phyloP scores from a whole-genome alignment of 1,140 invertebrate genomes.

The Mycetomoellerius zeteki region DNA sequence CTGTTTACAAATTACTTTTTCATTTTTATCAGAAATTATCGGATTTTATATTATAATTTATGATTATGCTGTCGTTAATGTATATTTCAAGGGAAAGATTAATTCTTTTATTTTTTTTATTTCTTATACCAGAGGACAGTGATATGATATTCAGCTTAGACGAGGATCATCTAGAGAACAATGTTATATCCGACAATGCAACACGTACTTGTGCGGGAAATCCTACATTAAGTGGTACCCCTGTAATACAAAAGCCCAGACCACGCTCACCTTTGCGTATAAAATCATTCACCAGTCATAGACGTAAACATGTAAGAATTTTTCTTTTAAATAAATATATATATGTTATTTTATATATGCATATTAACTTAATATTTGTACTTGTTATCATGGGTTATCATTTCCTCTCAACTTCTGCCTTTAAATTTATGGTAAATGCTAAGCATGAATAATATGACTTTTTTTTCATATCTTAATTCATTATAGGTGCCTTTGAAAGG shows the following conservation, averaged over 20 bases:
- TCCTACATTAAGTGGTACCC: constrained; percentile 58
- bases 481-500: constrained; percentile 89
- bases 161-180: constrained; percentile 87
- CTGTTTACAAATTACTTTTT: constrained; percentile 10
- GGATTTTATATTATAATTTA: background rate
- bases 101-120: constrained; percentile 23
- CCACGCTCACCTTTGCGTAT: constrained; percentile 82
- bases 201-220: constrained; percentile 55
- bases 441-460: background rate
- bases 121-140: constrained; percentile 80
- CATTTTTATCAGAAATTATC: constrained; percentile 26
- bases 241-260: constrained; percentile 77
- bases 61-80: background rate
- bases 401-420: background rate
- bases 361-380: background rate
- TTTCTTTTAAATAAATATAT: background rate
- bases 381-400: background rate
- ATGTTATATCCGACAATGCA: constrained; percentile 57
- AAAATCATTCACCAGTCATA: constrained; percentile 76
- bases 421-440: background rate
- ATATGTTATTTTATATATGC: too few species aligned
- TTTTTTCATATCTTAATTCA: background rate
- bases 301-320: constrained; percentile 82
- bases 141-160: constrained; percentile 92
- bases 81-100: background rate